Conservation (phyloP, 2,888 invertebrate genomes). For the Dynastes maya region DNA sequence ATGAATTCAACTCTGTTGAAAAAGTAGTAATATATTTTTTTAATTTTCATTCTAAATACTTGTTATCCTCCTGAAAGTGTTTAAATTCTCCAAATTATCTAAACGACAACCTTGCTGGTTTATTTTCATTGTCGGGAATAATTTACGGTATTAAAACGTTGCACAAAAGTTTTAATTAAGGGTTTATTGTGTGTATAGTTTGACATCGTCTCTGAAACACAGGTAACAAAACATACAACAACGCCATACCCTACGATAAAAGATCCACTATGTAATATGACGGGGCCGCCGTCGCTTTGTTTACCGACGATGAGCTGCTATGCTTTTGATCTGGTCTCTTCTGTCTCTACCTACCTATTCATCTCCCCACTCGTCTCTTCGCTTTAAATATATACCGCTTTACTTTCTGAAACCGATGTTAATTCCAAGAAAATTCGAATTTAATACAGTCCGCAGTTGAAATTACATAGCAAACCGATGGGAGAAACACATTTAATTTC, state of each 20-base stretch:
- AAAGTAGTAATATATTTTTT: too few species aligned
- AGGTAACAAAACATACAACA: conserved; percentile 20
- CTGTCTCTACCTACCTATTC: conserved; percentile 21
- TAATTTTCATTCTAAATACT: too few species aligned
- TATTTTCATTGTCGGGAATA: conserved; percentile 3
- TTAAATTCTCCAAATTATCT: too few species aligned
- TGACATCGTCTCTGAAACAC: conserved; percentile 16
- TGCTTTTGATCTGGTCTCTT: conserved; percentile 35
- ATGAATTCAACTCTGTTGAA: too few species aligned
- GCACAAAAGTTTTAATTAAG: conserved; percentile 31
- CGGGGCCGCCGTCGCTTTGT: conserved; percentile 22
- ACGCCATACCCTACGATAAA: conserved; percentile 18
- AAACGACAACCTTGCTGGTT: too few species aligned
- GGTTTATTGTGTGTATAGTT: conserved; percentile 20
- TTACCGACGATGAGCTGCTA: conserved; percentile 33
- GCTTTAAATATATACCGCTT: background rate
- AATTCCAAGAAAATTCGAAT: conserved; percentile 27
- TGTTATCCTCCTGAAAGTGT: too few species aligned
- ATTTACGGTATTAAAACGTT: conserved; percentile 23
- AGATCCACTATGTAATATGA: conserved; percentile 19
- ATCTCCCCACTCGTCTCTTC: background rate
- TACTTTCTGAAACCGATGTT: conserved; percentile 15
- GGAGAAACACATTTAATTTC: background rate
- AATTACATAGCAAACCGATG: background rate
- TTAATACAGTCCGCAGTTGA: conserved; percentile 15